Evolutionary conservation across 2,888 invertebrate genomes (phyloP), one percentile per base, ranked within the genome.

Genomic region (Leptinotarsa peninsularis): DNA sequence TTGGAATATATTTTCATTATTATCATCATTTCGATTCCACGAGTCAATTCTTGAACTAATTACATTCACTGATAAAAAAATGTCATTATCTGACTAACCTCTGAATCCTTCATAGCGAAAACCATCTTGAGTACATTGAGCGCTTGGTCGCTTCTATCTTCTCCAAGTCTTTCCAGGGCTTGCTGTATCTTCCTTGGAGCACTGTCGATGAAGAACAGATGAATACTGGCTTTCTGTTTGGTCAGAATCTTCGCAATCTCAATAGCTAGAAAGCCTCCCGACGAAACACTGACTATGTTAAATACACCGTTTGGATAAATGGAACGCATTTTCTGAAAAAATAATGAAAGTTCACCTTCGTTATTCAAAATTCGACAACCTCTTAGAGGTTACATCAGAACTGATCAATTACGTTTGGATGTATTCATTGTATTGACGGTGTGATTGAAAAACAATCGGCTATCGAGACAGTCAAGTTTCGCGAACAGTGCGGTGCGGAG

Each of bases 251-350:
- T 90, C 1, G 94, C 94, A 77, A 98, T 90, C 87, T 97, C 96
- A 71, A 98, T 89, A 0, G 95, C 93, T 21, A 97, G 90, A 23
- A 94, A 88, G 0, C 95, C 91, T 71, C 98, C 98, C 86, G 93
- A 98, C 21, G 98, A 98, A 88, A 98, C 96, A 1, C 96, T 98
- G 17, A 95, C 91, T 1, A 98, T 87, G 79, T 93, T 92, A 89
- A 94, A 97, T 0, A 91, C 91, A 50, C 92, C 91, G 21, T 90
- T 90, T 0, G 91, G 91, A 14, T 91, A 89, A n/a, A 93, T 85
- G 15, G 90, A 89, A 73, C 91, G 89, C 14, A 94, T 90, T 81
- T 91, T 89, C 93, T 94, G 84, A 50, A 89, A 88, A 76, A 82
- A 76, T 74, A 50, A 56, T 54, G 4, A 49, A 7, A 33, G 17